phyloP scores from a whole-genome alignment of 2,888 invertebrate species.

The Drosophila acutilabella region DNA sequence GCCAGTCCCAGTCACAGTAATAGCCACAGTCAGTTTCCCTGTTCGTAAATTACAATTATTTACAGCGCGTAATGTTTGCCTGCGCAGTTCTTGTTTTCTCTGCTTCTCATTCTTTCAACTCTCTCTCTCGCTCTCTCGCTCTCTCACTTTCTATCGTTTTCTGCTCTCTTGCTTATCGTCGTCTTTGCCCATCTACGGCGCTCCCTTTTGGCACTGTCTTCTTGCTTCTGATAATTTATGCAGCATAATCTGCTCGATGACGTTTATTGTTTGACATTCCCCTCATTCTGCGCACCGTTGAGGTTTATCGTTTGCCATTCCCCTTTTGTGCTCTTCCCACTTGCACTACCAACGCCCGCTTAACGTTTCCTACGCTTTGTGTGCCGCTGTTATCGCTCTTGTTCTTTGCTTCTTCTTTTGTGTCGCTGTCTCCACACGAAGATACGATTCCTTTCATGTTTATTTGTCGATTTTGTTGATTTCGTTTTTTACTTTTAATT shows the following conservation, averaged over 20 bases:
- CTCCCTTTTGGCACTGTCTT: conserved; percentile 70
- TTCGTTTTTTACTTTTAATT: conserved; percentile 41
- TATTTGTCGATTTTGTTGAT: conserved; percentile 78
- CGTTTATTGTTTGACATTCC: conserved; percentile 74
- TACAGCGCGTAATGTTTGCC: conserved; percentile 65
- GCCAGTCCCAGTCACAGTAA: conserved; percentile 23
- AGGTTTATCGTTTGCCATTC: conserved; percentile 65
- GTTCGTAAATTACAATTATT: conserved; percentile 76
- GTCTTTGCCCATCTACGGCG: conserved; percentile 35
- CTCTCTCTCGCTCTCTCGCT: conserved; percentile 4
- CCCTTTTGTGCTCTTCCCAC: conserved; percentile 22
- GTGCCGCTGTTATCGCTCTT: conserved; percentile 53
- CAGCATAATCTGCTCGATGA: conserved; percentile 75
- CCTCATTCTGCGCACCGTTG: conserved; percentile 17
- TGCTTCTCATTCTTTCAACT: background rate
- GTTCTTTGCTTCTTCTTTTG: conserved; percentile 41
- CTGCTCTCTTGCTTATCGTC: background rate
- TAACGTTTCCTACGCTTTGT: conserved; percentile 42
- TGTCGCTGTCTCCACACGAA: conserved; percentile 49
- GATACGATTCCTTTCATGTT: conserved; percentile 73
- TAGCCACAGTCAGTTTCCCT: conserved; percentile 31
- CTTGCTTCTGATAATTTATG: conserved; percentile 77
- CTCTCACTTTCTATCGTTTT: conserved; percentile 1
- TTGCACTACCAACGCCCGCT: conserved; percentile 18
- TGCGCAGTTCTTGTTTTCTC: conserved; percentile 12